phyloP scores from a whole-genome alignment of 2,888 invertebrate genomes.

The Phyto melanocephala region DNA sequence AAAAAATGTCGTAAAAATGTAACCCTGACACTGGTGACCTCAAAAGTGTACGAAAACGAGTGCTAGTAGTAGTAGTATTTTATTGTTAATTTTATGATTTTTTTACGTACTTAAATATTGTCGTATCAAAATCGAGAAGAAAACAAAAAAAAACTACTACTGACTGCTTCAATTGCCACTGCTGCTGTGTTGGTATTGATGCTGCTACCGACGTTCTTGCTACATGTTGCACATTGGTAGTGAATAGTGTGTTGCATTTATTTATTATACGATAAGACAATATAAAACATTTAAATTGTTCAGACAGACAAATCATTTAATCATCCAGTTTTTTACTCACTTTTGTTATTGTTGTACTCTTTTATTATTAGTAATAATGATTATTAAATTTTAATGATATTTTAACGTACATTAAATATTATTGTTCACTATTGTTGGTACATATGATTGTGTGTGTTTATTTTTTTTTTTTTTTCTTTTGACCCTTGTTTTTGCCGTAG shows the following conservation, averaged over 20 bases:
- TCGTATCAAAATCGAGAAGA: conserved; percentile 14
- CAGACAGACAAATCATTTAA: conserved; percentile 16
- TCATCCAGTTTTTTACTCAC: conserved; percentile 70
- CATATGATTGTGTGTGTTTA: background rate
- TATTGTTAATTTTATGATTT: conserved; percentile 61
- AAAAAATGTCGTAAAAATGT: conserved; percentile 57
- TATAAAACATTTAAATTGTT: conserved; percentile 21
- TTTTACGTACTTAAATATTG: conserved; percentile 49
- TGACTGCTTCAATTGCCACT: conserved; percentile 32
- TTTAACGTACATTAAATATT: conserved; percentile 15
- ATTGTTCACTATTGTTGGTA: background rate
- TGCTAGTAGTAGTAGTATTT: conserved; percentile 34
- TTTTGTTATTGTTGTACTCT: conserved; percentile 18
- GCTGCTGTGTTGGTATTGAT: conserved; percentile 6
- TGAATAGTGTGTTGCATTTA: conserved; percentile 26
- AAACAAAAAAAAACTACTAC: conserved; percentile 8
- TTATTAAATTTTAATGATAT: conserved; percentile 75
- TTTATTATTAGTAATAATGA: conserved; percentile 74
- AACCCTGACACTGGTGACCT: conserved; percentile 65
- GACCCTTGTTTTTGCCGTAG: conserved; percentile 24
- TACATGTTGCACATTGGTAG: conserved; percentile 51
- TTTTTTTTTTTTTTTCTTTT: background rate
- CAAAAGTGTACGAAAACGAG: conserved; percentile 43
- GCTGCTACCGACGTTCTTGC: conserved; percentile 1
- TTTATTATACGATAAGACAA: conserved; percentile 14